These are phyloP conservation scores for Oreochromis spilurus DNA, from an alignment of 2,113 vertebrate species.

Conservation along the genomic window DNA sequence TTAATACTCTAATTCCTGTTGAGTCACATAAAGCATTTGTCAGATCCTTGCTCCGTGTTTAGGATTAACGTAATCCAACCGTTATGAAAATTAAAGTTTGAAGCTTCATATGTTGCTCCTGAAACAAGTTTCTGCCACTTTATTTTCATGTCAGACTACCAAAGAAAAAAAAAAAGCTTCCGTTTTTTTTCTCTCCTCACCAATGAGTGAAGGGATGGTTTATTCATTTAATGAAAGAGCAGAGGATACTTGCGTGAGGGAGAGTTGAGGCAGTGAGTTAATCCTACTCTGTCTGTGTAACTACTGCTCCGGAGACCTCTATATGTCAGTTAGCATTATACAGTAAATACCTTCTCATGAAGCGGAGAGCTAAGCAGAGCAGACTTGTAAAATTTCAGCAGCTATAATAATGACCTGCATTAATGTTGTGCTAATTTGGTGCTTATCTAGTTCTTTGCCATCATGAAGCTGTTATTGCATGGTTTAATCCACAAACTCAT, in stretches of 20 bases:
- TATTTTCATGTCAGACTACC: constrained; percentile 39
- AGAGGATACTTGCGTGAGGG: constrained; percentile 44
- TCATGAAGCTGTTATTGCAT: constrained; percentile 6
- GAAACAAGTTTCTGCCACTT: constrained; percentile 38
- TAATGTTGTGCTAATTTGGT: constrained; percentile 56
- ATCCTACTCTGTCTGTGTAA: constrained; percentile 51
- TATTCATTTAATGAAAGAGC: constrained; percentile 65
- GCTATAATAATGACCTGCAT: constrained; percentile 54
- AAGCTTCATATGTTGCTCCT: constrained; percentile 13
- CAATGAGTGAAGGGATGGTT: constrained; percentile 62
- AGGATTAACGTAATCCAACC: constrained; percentile 62
- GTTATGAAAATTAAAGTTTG: constrained; percentile 58
- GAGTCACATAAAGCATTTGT: constrained; percentile 57
- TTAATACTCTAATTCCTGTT: constrained; percentile 56
- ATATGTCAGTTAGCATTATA: constrained; percentile 69
- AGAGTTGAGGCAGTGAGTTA: constrained; percentile 47
- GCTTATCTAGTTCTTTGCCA: constrained; percentile 27
- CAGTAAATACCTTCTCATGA: constrained; percentile 57
- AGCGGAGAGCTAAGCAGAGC: constrained; percentile 25
- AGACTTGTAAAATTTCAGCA: constrained; percentile 46
- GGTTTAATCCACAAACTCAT: constrained; percentile 37
- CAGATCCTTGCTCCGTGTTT: constrained; percentile 50
- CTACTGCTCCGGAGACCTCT: constrained; percentile 62
- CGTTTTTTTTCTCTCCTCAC: not conserved
- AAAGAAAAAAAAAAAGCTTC: not conserved